Percentiles rank a stretch among this genome's conserved stretches.
phyloP scores from a whole-genome alignment of 2,113 vertebrate species.

The Ursus arctos region DNA sequence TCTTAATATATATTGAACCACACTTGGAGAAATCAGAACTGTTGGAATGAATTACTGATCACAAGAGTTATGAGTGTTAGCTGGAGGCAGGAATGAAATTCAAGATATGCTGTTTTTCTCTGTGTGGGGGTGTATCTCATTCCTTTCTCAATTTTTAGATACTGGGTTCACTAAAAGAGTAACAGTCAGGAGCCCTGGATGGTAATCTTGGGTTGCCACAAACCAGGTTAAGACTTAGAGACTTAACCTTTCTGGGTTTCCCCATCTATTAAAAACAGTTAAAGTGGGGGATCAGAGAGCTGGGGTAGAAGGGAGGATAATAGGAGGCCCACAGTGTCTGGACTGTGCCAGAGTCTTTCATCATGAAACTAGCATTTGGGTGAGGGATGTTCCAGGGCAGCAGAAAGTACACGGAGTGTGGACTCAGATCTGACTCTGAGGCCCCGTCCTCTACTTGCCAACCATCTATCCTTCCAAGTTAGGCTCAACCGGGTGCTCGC shows the following conservation, averaged over 20 bases:
- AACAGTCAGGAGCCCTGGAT: neutral
- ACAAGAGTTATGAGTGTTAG: slow-evolving; percentile 59
- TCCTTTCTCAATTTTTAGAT: slow-evolving; percentile 72
- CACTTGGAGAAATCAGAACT: slow-evolving; percentile 51
- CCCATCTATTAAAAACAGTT: slow-evolving; percentile 37
- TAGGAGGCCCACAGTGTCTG: neutral
- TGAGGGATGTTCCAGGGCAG: neutral
- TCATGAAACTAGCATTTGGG: neutral
- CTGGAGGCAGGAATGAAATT: slow-evolving; percentile 64
- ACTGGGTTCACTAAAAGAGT: neutral
- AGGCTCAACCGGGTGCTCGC: neutral
- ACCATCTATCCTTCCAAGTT: neutral
- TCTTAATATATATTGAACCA: slow-evolving; percentile 56
- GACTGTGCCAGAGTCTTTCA: neutral
- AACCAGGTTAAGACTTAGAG: slow-evolving; percentile 10
- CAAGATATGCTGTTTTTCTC: slow-evolving; percentile 9
- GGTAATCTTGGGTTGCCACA: neutral
- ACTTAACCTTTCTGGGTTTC: slow-evolving; percentile 26
- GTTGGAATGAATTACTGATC: slow-evolving; percentile 72
- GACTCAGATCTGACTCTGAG: neutral
- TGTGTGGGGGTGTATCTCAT: neutral
- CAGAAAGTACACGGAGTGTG: neutral
- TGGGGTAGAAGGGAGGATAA: neutral
- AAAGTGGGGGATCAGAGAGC: neutral
- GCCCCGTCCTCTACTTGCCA: neutral